Evolutionary conservation across 1,140 invertebrate species (phyloP).

Genomic region (Heliconius hermathena): DNA sequence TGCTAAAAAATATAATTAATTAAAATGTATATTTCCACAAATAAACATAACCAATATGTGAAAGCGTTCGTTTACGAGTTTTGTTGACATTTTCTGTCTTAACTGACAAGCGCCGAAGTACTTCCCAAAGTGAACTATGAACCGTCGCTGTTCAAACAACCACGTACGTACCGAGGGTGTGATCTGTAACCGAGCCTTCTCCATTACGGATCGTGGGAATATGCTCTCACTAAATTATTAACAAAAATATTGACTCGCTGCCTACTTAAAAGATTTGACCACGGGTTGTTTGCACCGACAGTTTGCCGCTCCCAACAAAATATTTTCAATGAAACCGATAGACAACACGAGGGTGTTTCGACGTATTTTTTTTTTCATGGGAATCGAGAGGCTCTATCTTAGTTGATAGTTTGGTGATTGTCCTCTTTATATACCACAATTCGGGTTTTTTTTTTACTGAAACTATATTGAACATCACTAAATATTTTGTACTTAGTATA

Average conservation of each 20-base stretch:
- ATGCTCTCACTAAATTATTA: slow-evolving; percentile 73
- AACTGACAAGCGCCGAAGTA: slow-evolving; percentile 22
- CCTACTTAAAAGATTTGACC: slow-evolving; percentile 78
- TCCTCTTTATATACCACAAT: neutral
- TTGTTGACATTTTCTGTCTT: neutral
- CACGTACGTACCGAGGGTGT: slow-evolving; percentile 49
- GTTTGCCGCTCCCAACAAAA: slow-evolving; percentile 71
- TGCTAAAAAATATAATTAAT: neutral
- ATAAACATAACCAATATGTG: neutral
- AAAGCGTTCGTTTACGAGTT: neutral
- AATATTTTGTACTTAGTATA: too few species aligned
- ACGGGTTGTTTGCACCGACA: slow-evolving; percentile 68
- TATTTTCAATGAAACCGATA: slow-evolving; percentile 59
- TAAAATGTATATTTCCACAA: neutral
- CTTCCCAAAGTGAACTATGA: slow-evolving; percentile 28
- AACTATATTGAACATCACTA: neutral
- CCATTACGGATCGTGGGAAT: slow-evolving; percentile 71
- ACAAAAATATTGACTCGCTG: slow-evolving; percentile 78
- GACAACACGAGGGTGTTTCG: slow-evolving; percentile 33
- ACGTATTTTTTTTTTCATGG: slow-evolving; percentile 33
- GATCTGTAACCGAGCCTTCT: slow-evolving; percentile 62
- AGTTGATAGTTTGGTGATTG: neutral
- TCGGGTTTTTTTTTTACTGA: neutral
- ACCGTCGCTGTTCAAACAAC: slow-evolving; percentile 45
- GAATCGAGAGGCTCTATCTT: slow-evolving; percentile 4